A percentile compares a stretch with the other conserved stretches of the same genome.
phyloP scores from a whole-genome alignment of 2,888 invertebrate genomes.

The Drosophila merina region DNA sequence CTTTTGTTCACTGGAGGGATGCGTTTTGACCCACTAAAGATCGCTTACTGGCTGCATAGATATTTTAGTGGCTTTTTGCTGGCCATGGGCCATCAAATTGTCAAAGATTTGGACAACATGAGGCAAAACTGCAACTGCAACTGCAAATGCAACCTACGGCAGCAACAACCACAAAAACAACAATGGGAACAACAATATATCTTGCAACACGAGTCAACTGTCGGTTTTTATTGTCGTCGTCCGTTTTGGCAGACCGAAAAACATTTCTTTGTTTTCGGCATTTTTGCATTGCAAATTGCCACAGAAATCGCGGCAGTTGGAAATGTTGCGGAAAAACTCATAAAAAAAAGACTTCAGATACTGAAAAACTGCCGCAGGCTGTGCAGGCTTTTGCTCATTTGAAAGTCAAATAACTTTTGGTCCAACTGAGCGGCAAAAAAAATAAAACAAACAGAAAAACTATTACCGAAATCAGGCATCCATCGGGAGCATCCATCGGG shows the following conservation, averaged over 20 bases:
- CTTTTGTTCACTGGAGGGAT: slow-evolving; percentile 46
- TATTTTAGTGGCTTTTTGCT: slow-evolving; percentile 60
- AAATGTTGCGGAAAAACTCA: slow-evolving; percentile 78
- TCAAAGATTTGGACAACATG: slow-evolving; percentile 45
- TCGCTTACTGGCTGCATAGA: not conserved
- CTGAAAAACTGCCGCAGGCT: slow-evolving; percentile 37
- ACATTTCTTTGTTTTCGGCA: slow-evolving; percentile 78
- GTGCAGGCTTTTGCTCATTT: slow-evolving; percentile 56
- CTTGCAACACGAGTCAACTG: slow-evolving; percentile 80
- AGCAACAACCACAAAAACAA: slow-evolving; percentile 27
- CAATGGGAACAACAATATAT: slow-evolving; percentile 70
- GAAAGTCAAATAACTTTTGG: slow-evolving; percentile 73
- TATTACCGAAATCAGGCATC: slow-evolving; percentile 55
- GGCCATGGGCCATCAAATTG: slow-evolving; percentile 77
- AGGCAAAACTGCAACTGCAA: slow-evolving; percentile 53
- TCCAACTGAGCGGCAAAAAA: slow-evolving; percentile 48
- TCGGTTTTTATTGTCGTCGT: slow-evolving; percentile 80
- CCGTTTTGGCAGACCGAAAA: slow-evolving; percentile 66
- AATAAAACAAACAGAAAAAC: slow-evolving; percentile 55
- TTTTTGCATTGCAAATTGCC: slow-evolving; percentile 79
- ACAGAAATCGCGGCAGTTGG: slow-evolving; percentile 69
- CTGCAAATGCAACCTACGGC: slow-evolving; percentile 27
- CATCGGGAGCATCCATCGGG: not conserved
- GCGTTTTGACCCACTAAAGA: slow-evolving; percentile 63
- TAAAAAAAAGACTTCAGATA: slow-evolving; percentile 54